Percentiles rank a stretch among this genome's conserved stretches.
Evolutionary conservation across 2,888 invertebrate genomes (phyloP).

Genomic region (Thumatha senex): DNA sequence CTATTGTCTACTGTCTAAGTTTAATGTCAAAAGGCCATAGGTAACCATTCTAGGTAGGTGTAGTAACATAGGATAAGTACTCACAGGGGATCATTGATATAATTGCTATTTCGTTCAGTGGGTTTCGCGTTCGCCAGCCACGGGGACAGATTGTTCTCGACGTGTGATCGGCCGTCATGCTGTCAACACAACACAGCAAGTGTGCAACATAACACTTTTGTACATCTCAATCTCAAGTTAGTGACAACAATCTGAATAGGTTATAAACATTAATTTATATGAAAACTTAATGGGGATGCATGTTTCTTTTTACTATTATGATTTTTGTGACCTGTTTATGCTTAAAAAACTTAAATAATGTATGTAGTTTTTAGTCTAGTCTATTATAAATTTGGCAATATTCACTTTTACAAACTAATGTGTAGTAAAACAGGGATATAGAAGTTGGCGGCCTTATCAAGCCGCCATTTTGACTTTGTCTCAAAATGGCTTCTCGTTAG

Average conservation of each 20-base stretch:
- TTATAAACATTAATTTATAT: slow-evolving; percentile 19
- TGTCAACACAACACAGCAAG: slow-evolving; percentile 68
- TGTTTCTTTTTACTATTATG: neutral
- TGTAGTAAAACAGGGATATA: too few species aligned
- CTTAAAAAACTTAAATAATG: too few species aligned
- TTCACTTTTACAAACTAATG: too few species aligned
- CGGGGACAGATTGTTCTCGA: slow-evolving; percentile 51
- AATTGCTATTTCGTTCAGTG: slow-evolving; percentile 15
- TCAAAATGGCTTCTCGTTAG: too few species aligned
- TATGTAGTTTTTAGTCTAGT: too few species aligned
- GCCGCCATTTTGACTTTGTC: too few species aligned
- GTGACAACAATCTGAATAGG: slow-evolving; percentile 28
- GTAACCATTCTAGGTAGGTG: too few species aligned
- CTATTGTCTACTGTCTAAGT: too few species aligned
- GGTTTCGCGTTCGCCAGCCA: slow-evolving; percentile 21
- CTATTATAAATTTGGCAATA: too few species aligned
- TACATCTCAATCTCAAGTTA: slow-evolving; percentile 25
- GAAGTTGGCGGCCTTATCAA: too few species aligned
- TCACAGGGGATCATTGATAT: slow-evolving; percentile 49
- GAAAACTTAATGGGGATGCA: slow-evolving; percentile 2
- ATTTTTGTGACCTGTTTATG: neutral
- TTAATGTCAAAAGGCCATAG: too few species aligned
- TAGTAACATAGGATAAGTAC: slow-evolving; percentile 21
- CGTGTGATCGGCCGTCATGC: slow-evolving; percentile 65
- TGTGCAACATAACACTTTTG: slow-evolving; percentile 38